These are phyloP conservation scores for Pterois miles DNA, from an alignment of 2,797 vertebrate species.

Conservation along the genomic window DNA sequence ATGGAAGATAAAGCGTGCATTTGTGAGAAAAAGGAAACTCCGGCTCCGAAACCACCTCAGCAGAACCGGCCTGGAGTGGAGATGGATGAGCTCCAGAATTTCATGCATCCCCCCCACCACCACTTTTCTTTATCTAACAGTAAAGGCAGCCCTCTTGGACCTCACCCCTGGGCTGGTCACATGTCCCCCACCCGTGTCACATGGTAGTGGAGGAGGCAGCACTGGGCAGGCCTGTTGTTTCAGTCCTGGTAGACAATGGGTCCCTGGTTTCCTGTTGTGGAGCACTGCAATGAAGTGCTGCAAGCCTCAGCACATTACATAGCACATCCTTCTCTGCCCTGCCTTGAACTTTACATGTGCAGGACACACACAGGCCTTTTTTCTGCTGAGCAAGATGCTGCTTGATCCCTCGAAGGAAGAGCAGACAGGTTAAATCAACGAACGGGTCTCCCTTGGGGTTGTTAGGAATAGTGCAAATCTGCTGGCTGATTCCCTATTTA, in stretches of 20 bases:
- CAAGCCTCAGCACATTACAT: conserved; percentile 84
- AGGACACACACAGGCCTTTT: conserved; percentile 22
- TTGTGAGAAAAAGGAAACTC: conserved; percentile 49
- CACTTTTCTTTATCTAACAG: conserved; percentile 45
- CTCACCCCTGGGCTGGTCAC: conserved; percentile 69
- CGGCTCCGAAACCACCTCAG: conserved; percentile 59
- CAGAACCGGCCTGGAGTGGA: conserved; percentile 45
- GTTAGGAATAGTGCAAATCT: conserved; percentile 17
- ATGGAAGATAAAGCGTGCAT: conserved; percentile 50
- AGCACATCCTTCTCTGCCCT: conserved; percentile 79
- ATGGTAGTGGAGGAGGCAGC: conserved; percentile 67
- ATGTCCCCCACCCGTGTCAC: conserved; percentile 70
- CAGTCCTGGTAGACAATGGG: conserved; percentile 80
- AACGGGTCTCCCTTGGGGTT: conserved; percentile 12
- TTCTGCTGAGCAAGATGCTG: conserved; percentile 80
- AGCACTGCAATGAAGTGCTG: conserved; percentile 66
- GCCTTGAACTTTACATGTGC: conserved; percentile 71
- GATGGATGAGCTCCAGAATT: conserved; percentile 47
- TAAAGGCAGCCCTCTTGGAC: conserved; percentile 49
- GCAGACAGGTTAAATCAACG: conserved; percentile 64
- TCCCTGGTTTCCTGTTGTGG: conserved; percentile 84
- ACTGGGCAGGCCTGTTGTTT: conserved; percentile 77
- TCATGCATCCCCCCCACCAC: conserved; percentile 28
- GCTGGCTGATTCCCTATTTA: neutral
- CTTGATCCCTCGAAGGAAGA: conserved; percentile 69